Conservation (phyloP, 2,888 invertebrate species). For the Dryobotodes eremita region DNA sequence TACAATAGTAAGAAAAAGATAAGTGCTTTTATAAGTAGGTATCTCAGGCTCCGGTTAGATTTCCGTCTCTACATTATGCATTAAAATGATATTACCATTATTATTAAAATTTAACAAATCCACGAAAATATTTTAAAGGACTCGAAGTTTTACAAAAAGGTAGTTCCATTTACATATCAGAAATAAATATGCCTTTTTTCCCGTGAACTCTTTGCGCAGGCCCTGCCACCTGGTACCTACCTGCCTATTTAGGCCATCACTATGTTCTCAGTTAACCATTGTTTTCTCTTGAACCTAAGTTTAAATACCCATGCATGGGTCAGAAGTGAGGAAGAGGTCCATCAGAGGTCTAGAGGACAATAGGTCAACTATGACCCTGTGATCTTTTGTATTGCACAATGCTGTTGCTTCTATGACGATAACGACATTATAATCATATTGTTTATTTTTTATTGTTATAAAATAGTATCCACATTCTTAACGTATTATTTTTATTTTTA, state of each 20-base stretch:
- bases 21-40: not conserved
- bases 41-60: not conserved
- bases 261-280: conserved; percentile 9
- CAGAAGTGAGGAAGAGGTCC: conserved; percentile 2
- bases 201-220: no score
- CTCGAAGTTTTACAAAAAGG: not conserved
- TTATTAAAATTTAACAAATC: not conserved
- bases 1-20: not conserved
- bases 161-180: not conserved
- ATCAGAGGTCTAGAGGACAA: conserved; percentile 10
- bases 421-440: not conserved
- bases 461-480: not conserved
- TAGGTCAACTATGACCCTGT: conserved; percentile 20
- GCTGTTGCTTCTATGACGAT: not conserved
- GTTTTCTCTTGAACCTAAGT: conserved; percentile 21
- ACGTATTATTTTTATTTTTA: no score
- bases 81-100: no score
- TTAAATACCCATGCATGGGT: not conserved
- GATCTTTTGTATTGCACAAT: conserved; percentile 12
- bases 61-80: not conserved
- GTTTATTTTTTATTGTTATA: no score
- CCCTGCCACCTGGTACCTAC: no score
- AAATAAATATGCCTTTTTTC: not conserved
- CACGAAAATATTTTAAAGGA: not conserved
- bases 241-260: not conserved